phyloP scores from a whole-genome alignment of 1,140 invertebrate genomes.

The Mactra quadrangularis region DNA sequence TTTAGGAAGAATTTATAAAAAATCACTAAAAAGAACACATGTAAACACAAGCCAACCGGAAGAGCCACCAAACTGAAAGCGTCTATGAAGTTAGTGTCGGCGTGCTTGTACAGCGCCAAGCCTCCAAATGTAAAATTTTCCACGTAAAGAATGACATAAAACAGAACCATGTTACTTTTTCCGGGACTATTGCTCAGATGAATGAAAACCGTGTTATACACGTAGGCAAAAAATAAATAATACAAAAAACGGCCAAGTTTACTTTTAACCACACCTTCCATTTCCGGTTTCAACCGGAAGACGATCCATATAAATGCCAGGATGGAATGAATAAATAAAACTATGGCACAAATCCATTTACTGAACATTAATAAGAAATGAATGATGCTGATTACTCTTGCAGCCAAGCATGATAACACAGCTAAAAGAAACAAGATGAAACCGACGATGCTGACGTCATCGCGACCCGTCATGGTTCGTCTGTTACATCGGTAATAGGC shows the following conservation, averaged over 20 bases:
- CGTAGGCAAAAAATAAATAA: conserved; percentile 28
- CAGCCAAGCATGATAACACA: background rate
- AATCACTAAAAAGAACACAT: background rate
- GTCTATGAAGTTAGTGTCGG: too few relatives aligned
- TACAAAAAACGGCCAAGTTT: conserved; percentile 29
- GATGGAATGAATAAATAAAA: conserved; percentile 2
- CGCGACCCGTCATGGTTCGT: background rate
- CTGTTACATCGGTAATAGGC: conserved; percentile 31
- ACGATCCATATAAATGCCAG: conserved; percentile 24
- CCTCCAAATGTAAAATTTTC: conserved; percentile 29
- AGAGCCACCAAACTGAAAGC: background rate
- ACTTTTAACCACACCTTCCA: background rate
- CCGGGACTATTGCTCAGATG: conserved; percentile 6
- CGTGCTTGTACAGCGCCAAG: too few relatives aligned
- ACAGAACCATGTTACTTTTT: background rate
- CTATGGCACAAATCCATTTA: background rate
- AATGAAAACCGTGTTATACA: conserved; percentile 28
- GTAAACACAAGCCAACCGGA: conserved; percentile 18
- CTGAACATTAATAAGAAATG: conserved; percentile 8
- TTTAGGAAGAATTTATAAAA: conserved; percentile 34
- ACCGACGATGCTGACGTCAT: conserved; percentile 19
- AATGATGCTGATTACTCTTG: conserved; percentile 9
- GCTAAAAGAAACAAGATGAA: background rate
- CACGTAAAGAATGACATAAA: conserved; percentile 35
- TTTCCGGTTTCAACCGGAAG: background rate